These are phyloP conservation scores for Galemys pyrenaicus DNA, from an alignment of 2,113 vertebrate genomes.

Conservation along the genomic window DNA sequence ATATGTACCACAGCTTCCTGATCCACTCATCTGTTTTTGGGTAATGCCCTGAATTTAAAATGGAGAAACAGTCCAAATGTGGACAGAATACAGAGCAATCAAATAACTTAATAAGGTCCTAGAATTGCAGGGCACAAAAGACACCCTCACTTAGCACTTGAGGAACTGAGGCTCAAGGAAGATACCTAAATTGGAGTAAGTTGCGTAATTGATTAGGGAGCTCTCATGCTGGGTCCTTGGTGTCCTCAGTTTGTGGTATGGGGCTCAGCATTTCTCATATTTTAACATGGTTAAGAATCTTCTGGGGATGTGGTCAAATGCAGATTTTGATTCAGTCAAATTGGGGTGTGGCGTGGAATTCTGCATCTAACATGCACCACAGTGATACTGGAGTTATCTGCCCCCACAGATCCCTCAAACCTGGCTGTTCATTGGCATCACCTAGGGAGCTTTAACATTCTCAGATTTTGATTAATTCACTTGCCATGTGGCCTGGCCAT, in stretches of 20 bases:
- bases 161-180: background rate
- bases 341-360: background rate
- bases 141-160: background rate
- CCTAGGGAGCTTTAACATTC: background rate
- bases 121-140: background rate
- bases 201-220: background rate
- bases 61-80: background rate
- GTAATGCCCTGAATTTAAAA: slow-evolving; percentile 43
- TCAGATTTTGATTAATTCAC: background rate
- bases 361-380: background rate
- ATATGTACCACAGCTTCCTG: too few relatives aligned
- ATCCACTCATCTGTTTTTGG: too few relatives aligned
- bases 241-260: background rate
- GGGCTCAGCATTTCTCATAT: background rate
- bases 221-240: background rate
- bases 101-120: background rate
- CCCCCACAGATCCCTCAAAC: background rate
- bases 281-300: background rate
- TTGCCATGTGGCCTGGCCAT: background rate
- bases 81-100: background rate
- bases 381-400: background rate
- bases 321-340: background rate
- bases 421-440: background rate
- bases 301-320: background rate
- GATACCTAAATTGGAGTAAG: background rate